Evolutionary conservation across 2,888 invertebrate genomes (phyloP).

Genomic region (Germaria angustata): DNA sequence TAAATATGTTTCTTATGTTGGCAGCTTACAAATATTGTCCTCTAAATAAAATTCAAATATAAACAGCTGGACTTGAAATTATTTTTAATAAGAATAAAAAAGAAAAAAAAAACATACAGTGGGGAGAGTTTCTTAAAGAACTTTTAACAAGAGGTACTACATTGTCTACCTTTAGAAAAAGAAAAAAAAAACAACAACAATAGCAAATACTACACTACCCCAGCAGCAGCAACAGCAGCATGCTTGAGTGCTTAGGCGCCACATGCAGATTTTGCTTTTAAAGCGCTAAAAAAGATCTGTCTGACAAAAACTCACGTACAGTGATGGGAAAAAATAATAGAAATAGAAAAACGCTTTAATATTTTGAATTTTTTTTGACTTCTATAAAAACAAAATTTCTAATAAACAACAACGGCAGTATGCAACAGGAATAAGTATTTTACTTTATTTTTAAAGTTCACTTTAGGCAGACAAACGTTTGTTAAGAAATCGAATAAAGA

Average conservation of each 20-base stretch:
- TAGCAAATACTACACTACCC: background rate
- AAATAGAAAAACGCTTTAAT: too few relatives aligned
- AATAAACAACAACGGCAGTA: too few relatives aligned
- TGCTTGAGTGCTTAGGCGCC: slow-evolving; percentile 66
- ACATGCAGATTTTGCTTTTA: slow-evolving; percentile 63
- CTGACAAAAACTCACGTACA: background rate
- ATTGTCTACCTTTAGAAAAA: slow-evolving; percentile 8
- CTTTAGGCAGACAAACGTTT: too few relatives aligned
- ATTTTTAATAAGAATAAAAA: background rate
- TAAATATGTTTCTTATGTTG: background rate
- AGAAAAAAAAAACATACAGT: slow-evolving; percentile 34
- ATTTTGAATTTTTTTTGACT: too few relatives aligned
- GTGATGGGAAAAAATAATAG: too few relatives aligned
- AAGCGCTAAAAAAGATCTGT: slow-evolving; percentile 28
- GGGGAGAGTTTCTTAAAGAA: slow-evolving; percentile 37
- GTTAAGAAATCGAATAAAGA: too few relatives aligned
- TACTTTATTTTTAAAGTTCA: too few relatives aligned
- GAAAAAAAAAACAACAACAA: background rate
- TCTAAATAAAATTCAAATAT: slow-evolving; percentile 46
- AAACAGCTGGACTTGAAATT: slow-evolving; percentile 65
- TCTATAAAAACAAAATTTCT: too few relatives aligned
- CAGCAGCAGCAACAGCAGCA: slow-evolving; percentile 34
- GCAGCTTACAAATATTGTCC: slow-evolving; percentile 38
- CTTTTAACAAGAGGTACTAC: background rate
- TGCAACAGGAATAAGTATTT: too few relatives aligned